These are phyloP conservation scores for Halisarca cf. caerulea DNA, from an alignment of 37 sponge, comb jelly and placozoan species.

Conservation along the genomic window DNA sequence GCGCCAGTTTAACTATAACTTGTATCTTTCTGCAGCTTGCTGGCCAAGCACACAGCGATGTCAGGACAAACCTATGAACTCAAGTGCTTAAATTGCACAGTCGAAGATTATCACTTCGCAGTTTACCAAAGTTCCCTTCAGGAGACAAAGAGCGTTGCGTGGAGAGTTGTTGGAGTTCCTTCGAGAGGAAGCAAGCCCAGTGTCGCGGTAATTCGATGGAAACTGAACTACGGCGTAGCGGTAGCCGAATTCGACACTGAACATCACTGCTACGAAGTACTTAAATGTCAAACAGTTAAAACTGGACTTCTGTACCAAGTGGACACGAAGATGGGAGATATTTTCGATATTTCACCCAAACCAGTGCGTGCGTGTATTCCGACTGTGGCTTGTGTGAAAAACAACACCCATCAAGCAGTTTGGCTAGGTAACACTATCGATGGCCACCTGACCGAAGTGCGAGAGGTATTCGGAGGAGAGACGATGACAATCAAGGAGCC, in stretches of 20 bases:
- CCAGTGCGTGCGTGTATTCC: neutral
- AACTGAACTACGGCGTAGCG: neutral
- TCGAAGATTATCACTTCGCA: slow-evolving; percentile 3
- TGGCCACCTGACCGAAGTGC: neutral
- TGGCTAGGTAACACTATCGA: neutral
- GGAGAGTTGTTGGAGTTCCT: slow-evolving; percentile 6
- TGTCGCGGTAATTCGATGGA: neutral
- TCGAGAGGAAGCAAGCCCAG: neutral
- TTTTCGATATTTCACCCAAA: neutral
- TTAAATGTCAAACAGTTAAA: neutral
- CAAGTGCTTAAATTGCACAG: neutral
- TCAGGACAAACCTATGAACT: slow-evolving; percentile 17
- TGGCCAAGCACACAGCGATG: too few species aligned
- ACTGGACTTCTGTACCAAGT: slow-evolving; percentile 2
- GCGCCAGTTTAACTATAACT: too few species aligned
- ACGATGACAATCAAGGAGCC: neutral
- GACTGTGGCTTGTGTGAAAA: neutral
- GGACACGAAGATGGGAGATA: neutral
- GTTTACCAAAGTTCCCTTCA: neutral
- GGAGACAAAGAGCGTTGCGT: neutral
- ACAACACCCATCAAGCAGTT: neutral
- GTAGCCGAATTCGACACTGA: neutral
- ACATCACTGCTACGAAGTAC: neutral
- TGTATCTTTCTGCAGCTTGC: too few species aligned
- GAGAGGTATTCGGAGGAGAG: neutral